Conservation (phyloP, 2,797 vertebrate species). For the Chloroceryle inda region DNA sequence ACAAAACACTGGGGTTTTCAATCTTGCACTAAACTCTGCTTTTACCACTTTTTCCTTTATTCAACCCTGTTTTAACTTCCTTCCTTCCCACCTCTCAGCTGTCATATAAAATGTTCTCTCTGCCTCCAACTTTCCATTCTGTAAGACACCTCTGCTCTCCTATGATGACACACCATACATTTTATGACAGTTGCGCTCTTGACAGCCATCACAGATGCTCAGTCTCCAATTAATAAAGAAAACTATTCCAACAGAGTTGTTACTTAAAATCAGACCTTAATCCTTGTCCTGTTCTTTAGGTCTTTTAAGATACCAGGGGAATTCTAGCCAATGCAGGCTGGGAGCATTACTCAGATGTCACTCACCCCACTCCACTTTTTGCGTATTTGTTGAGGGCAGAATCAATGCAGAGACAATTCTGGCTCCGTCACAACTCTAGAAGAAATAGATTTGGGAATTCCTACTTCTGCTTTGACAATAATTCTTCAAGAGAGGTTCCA, state of each 20-base stretch:
- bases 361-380: neutral
- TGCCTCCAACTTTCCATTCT: slow-evolving; percentile 66
- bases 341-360: neutral
- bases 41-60: slow-evolving; percentile 36
- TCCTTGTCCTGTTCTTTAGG: neutral
- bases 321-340: neutral
- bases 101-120: slow-evolving; percentile 58
- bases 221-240: slow-evolving; percentile 41
- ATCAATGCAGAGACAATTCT: neutral
- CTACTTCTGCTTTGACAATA: neutral
- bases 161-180: slow-evolving; percentile 27
- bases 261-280: slow-evolving; percentile 26
- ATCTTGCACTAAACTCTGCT: neutral
- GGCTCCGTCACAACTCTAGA: neutral
- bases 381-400: neutral
- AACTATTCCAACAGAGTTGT: slow-evolving; percentile 35
- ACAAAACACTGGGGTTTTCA: slow-evolving; percentile 25
- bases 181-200: slow-evolving; percentile 46
- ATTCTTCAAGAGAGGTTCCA: neutral
- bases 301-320: neutral
- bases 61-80: slow-evolving; percentile 33
- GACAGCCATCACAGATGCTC: slow-evolving; percentile 45
- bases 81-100: slow-evolving; percentile 69
- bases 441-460: neutral
- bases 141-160: slow-evolving; percentile 50